Conservation (phyloP, 1,140 invertebrate genomes). For the Globodera rostochiensis region DNA sequence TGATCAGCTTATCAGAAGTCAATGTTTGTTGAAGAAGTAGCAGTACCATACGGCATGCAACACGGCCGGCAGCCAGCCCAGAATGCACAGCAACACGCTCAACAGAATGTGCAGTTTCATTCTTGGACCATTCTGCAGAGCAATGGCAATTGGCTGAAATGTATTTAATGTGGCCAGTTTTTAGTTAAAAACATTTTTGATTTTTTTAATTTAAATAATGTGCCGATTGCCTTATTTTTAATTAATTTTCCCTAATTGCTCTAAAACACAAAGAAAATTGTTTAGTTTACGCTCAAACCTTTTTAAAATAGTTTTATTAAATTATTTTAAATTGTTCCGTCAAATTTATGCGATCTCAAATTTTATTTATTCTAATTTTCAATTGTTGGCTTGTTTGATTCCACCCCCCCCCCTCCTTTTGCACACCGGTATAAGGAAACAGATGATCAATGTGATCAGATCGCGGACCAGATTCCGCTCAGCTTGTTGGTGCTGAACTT, state of each 20-base stretch:
- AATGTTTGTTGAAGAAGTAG: constrained; percentile 16
- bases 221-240: too few relatives aligned
- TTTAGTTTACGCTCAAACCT: neutral
- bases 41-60: constrained; percentile 47
- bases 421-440: constrained; percentile 27
- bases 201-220: constrained; percentile 17
- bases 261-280: too few relatives aligned
- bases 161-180: constrained; percentile 1
- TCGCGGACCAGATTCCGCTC: neutral
- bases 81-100: constrained; percentile 28
- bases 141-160: constrained; percentile 34
- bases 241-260: too few relatives aligned
- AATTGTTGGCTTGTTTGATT: too few relatives aligned
- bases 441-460: constrained; percentile 35
- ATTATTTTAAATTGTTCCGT: too few relatives aligned
- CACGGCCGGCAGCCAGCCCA: constrained; percentile 35
- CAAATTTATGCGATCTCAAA: too few relatives aligned
- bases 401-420: neutral
- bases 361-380: too few relatives aligned
- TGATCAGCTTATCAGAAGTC: too few relatives aligned
- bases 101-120: constrained; percentile 29
- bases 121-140: constrained; percentile 19
- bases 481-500: neutral
- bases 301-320: neutral
- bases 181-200: too few relatives aligned